Percentiles rank a stretch among this genome's conserved stretches.
Conservation (phyloP, 2,888 invertebrate species). For the Timema cristinae region DNA sequence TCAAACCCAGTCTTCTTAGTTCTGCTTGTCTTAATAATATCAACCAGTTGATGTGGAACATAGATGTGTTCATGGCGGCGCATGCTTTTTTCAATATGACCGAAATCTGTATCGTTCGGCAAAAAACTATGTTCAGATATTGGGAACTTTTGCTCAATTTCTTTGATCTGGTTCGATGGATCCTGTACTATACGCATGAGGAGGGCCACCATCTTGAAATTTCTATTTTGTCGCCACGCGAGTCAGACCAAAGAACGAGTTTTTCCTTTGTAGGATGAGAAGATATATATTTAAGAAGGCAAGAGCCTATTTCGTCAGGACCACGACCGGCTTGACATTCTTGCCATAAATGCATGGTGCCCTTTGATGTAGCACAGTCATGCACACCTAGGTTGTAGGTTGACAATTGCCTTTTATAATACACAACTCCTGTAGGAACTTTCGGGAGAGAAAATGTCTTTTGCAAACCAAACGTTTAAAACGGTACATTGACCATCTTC, state of each 20-base stretch:
- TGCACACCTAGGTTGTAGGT: slow-evolving; percentile 5
- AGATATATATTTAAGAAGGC: slow-evolving; percentile 7
- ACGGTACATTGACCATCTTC: slow-evolving; percentile 5
- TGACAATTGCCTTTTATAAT: slow-evolving; percentile 7
- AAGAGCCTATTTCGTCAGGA: slow-evolving; percentile 11
- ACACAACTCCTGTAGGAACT: slow-evolving; percentile 6
- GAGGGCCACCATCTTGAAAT: not conserved
- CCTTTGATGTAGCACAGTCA: slow-evolving; percentile 10
- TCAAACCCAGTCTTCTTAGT: too few species aligned
- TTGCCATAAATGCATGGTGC: slow-evolving; percentile 10
- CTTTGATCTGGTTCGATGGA: not conserved
- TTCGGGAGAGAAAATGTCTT: slow-evolving; percentile 1
- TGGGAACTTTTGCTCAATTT: too few species aligned
- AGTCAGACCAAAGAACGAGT: slow-evolving; percentile 9
- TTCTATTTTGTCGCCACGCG: not conserved
- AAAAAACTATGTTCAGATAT: too few species aligned
- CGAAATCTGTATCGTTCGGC: too few species aligned
- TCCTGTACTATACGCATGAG: not conserved
- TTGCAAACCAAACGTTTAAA: slow-evolving; percentile 9
- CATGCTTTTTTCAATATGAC: too few species aligned
- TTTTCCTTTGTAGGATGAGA: slow-evolving; percentile 4
- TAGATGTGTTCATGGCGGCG: too few species aligned
- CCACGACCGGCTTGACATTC: not conserved
- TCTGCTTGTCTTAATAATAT: too few species aligned
- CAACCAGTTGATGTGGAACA: too few species aligned